Evolutionary conservation across 2,888 invertebrate genomes (phyloP).

Genomic region (Drosophila nr. medialis): DNA sequence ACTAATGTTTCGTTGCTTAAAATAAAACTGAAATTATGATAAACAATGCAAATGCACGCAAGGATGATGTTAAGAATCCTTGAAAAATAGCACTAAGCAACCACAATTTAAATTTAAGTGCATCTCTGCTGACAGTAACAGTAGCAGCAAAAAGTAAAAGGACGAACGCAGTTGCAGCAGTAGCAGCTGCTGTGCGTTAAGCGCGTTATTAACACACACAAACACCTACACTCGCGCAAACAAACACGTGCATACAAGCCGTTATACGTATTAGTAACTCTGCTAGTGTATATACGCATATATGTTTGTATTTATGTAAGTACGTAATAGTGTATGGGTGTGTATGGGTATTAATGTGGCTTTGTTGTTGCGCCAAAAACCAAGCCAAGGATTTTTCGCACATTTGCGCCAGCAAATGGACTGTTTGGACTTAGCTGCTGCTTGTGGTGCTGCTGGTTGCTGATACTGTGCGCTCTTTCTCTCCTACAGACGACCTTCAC

Average conservation of each 20-base stretch:
- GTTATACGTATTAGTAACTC: conserved; percentile 18
- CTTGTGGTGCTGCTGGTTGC: conserved; percentile 32
- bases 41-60: conserved; percentile 4
- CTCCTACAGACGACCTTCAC: conserved; percentile 78
- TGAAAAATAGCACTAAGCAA: conserved; percentile 30
- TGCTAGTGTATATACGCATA: conserved; percentile 20
- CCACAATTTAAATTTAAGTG: conserved; percentile 39
- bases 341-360: conserved; percentile 40
- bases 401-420: conserved; percentile 67
- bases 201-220: conserved; percentile 63
- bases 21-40: neutral
- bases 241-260: conserved; percentile 29
- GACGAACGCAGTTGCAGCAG: conserved; percentile 30
- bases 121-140: conserved; percentile 20
- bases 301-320: conserved; percentile 5
- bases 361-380: conserved; percentile 77
- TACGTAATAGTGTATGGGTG: conserved; percentile 24
- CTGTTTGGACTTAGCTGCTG: conserved; percentile 53
- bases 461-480: conserved; percentile 63
- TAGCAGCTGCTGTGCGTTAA: conserved; percentile 59
- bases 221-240: conserved; percentile 18
- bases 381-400: conserved; percentile 79
- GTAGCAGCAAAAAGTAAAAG: conserved; percentile 18
- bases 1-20: neutral
- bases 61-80: conserved; percentile 25